These are phyloP conservation scores for Dromius quadrimaculatus DNA, from an alignment of 2,888 invertebrate genomes.

Conservation along the genomic window DNA sequence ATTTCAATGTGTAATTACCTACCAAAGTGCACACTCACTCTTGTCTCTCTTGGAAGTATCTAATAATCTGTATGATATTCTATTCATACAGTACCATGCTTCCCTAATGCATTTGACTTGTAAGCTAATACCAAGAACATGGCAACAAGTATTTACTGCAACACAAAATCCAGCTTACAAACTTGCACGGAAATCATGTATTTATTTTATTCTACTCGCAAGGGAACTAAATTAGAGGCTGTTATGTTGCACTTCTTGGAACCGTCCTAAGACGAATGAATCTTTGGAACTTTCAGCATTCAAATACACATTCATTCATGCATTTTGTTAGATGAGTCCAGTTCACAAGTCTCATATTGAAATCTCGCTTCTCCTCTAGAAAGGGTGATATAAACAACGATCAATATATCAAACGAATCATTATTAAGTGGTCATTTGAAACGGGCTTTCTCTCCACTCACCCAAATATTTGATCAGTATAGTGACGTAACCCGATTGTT, in stretches of 20 bases:
- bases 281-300: not conserved
- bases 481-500: too few relatives aligned
- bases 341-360: not conserved
- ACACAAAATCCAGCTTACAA: not conserved
- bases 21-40: constrained; percentile 2
- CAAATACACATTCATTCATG: not conserved
- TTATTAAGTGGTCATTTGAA: too few relatives aligned
- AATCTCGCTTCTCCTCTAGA: not conserved
- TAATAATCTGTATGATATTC: constrained; percentile 2
- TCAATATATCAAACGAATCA: too few relatives aligned
- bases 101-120: constrained; percentile 33
- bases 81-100: constrained; percentile 5
- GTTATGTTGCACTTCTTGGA: too few relatives aligned
- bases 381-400: too few relatives aligned
- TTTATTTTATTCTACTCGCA: not conserved
- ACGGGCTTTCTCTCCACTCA: too few relatives aligned
- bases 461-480: too few relatives aligned
- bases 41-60: constrained; percentile 14
- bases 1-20: too few relatives aligned
- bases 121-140: constrained; percentile 2
- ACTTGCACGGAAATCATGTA: not conserved
- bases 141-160: not conserved
- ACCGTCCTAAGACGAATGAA: too few relatives aligned
- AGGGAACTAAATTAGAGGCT: too few relatives aligned
- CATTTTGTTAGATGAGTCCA: not conserved